Evolutionary conservation across 2,888 invertebrate genomes (phyloP).

Genomic region (Platycheirus albimanus): DNA sequence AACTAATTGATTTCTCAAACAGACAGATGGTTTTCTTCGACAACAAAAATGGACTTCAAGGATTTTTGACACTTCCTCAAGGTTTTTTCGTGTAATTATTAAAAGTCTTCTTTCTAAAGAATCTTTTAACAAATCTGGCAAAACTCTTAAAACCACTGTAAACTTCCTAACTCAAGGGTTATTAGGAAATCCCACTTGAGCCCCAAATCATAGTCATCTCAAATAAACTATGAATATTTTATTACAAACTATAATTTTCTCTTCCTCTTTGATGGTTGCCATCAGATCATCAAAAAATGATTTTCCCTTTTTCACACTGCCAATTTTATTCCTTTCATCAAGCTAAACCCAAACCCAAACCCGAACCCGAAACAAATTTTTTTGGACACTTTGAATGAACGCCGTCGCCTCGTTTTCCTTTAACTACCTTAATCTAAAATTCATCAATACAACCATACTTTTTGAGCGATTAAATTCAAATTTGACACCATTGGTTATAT

Average conservation of each 20-base stretch:
- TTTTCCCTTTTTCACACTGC: neutral
- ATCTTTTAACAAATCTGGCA: too few relatives aligned
- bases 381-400: constrained; percentile 15
- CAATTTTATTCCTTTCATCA: constrained; percentile 2
- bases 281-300: constrained; percentile 6
- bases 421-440: constrained; percentile 26
- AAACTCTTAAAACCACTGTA: too few relatives aligned
- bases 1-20: neutral
- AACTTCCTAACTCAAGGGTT: too few relatives aligned
- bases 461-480: constrained; percentile 48
- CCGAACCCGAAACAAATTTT: too few relatives aligned
- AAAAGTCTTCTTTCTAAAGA: too few relatives aligned
- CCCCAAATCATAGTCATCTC: too few relatives aligned
- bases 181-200: too few relatives aligned
- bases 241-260: constrained; percentile 5
- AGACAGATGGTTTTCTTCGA: neutral
- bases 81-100: too few relatives aligned
- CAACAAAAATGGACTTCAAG: too few relatives aligned
- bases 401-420: neutral
- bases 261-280: neutral
- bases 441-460: constrained; percentile 37
- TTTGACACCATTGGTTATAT: constrained; percentile 34
- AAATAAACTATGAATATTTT: constrained; percentile 22
- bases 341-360: constrained; percentile 9
- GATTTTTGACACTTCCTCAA: too few relatives aligned